Evolutionary conservation across 2,888 invertebrate genomes (phyloP), one percentile per base, ranked within the genome.

Genomic region (Spilarctia lutea): DNA sequence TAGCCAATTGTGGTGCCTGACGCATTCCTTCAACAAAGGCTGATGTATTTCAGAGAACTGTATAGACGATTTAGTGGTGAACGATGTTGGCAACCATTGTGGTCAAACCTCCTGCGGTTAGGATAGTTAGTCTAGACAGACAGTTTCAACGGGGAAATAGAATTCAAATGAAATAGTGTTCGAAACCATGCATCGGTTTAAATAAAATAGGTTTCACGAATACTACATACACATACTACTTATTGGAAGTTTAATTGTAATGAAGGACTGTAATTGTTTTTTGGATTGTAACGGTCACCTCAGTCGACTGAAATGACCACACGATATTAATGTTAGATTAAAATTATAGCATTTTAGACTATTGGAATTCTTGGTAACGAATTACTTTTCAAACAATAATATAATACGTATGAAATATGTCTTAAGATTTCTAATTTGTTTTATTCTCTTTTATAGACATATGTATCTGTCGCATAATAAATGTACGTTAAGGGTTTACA

Each of bases 1-100:
- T 16, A 30, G 2, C 27, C 48, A 69, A 42, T 65, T 35, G 39
- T 45, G 30, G 27, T 56, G 30, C 65, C 65, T 16, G 48, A 4
- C 30, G 39, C 65, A 24, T 39, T 30, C 39, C 39, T 11, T 10
- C 3, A 20, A 74, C 73, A 74, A 69, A 74, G 73, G n/a, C 68
- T 27, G 18, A 7, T 70, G 35, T 13, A 70, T 33, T 33, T 56
- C 10, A 45, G 60, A 42, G 20, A 27, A 65, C 35, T 48, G 52
- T 56, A n/a, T n/a, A 24, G 33, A 4, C 16, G 48, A 35, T 18
- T 39, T 63, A 65, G 69, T 27, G 45, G 39, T 63, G 63, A 68
- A 45, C 48, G 42, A 24, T 24, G 65, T 65, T n/a, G 20, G 18
- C n/a, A 30, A 13, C 20, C n/a, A 27, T 39, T 39, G 56, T 70